Base-by-base conservation (phyloP, 2,797 vertebrate genomes). In the Hafferia zeledoni region DNA sequence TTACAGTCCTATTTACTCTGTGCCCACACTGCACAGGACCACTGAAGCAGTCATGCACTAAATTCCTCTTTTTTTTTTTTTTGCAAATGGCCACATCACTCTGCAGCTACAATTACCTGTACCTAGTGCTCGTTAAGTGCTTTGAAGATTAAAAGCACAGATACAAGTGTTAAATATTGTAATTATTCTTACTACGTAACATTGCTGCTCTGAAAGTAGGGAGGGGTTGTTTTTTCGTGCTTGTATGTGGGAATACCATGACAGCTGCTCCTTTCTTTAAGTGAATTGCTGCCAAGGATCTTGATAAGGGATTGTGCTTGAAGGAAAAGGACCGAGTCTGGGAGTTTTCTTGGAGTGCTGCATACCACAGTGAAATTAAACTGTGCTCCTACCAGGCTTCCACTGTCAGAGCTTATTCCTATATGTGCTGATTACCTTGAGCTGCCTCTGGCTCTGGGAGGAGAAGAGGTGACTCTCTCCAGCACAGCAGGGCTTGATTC, bases 111-210 rank as follows among this genome's bases (percentile, higher is more conserved):
- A 92, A 95, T 92, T 94, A 95, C 90, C 87, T 81, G 76, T 57
- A 88, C 57, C 79, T 78, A 81, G 79, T 35, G 60, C 90, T 96
- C 2, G 53, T 94, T 90, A 95, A 91, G 47, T 85, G 76, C 93
- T 95, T 91, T 93, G 93, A 90, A 97, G 96, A 97, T 96, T 91
- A 87, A 92, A 93, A 92, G 64, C 31, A 5, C 53, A 95, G 96
- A 97, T 97, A 96, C 93, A 96, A 94, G 83, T 85, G 89, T 93
- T 95, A 95, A 96, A 95, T 95, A 95, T 93, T 96, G 95, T 95
- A 97, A 97, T 96, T 96, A 96, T 95, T 93, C 93, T 3, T 94
- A 68, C 91, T 95, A 95, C 44, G 61, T 94, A 96, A 95, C 83
- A 94, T 33, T 56, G 64, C 93, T 93, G 94, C 83, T 86, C 82